phyloP scores from a whole-genome alignment of 1,140 invertebrate species.

The Delia radicum region DNA sequence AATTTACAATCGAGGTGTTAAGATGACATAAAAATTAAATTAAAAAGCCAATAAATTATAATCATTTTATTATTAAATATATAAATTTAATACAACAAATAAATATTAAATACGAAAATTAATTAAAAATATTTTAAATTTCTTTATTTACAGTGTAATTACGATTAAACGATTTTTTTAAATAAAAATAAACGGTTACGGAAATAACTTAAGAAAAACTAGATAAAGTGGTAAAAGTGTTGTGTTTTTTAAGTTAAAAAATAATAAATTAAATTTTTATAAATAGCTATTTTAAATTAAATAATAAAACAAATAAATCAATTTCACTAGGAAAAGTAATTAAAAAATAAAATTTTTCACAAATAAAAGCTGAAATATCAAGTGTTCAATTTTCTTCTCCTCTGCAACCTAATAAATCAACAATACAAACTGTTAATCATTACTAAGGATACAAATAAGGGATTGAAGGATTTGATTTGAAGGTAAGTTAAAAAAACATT shows the following conservation, averaged over 20 bases:
- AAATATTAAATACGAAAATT: neutral
- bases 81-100: neutral
- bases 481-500: too few relatives aligned
- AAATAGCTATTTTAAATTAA: neutral
- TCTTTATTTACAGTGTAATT: neutral
- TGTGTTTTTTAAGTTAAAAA: neutral
- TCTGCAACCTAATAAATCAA: neutral
- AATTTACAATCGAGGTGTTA: conserved; percentile 14
- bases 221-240: neutral
- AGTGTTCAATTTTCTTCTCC: conserved; percentile 4
- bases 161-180: neutral
- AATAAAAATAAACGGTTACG: neutral
- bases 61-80: neutral
- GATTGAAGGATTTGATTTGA: too few relatives aligned
- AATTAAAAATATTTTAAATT: neutral
- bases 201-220: neutral
- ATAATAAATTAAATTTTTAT: neutral
- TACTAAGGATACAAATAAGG: too few relatives aligned
- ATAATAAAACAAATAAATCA: neutral
- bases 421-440: too few relatives aligned
- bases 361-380: neutral
- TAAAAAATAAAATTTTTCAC: neutral
- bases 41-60: neutral
- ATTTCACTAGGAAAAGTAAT: neutral
- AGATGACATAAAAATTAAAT: neutral